These are phyloP conservation scores for Equus przewalskii DNA, from an alignment of 2,113 vertebrate genomes.

Conservation along the genomic window DNA sequence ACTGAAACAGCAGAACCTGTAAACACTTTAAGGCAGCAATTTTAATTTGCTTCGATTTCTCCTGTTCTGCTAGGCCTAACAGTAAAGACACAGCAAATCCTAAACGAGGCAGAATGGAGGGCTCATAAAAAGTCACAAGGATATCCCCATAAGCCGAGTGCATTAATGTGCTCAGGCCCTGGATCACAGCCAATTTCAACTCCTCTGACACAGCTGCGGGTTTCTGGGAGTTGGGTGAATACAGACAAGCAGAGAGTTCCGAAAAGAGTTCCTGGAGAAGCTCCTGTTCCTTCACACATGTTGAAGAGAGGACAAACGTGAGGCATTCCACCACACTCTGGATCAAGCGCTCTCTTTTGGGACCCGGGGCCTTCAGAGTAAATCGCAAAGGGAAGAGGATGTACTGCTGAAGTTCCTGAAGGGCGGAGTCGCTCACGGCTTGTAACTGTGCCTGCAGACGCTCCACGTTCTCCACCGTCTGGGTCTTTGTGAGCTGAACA, in stretches of 20 bases:
- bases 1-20: slow-evolving; percentile 91
- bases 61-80: slow-evolving; percentile 91
- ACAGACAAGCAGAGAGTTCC: slow-evolving; percentile 93
- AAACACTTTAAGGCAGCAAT: slow-evolving; percentile 91
- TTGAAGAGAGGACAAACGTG: slow-evolving; percentile 90
- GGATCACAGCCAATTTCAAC: slow-evolving; percentile 90
- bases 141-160: slow-evolving; percentile 92
- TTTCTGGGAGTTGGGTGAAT: slow-evolving; percentile 86
- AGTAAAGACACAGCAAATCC: slow-evolving; percentile 94
- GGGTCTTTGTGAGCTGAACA: slow-evolving; percentile 92
- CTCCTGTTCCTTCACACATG: slow-evolving; percentile 91
- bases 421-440: slow-evolving; percentile 88
- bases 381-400: slow-evolving; percentile 96
- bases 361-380: slow-evolving; percentile 90
- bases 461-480: slow-evolving; percentile 90
- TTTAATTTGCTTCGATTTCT: slow-evolving; percentile 92
- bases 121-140: slow-evolving; percentile 90
- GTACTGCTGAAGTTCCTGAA: slow-evolving; percentile 97
- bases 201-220: slow-evolving; percentile 92
- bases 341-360: slow-evolving; percentile 90
- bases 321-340: slow-evolving; percentile 91
- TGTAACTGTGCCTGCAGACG: slow-evolving; percentile 88
- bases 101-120: slow-evolving; percentile 91
- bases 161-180: slow-evolving; percentile 91
- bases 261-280: slow-evolving; percentile 93